Base-by-base conservation (phyloP, 2,797 vertebrate genomes). In the Halcyon leucocephala region DNA sequence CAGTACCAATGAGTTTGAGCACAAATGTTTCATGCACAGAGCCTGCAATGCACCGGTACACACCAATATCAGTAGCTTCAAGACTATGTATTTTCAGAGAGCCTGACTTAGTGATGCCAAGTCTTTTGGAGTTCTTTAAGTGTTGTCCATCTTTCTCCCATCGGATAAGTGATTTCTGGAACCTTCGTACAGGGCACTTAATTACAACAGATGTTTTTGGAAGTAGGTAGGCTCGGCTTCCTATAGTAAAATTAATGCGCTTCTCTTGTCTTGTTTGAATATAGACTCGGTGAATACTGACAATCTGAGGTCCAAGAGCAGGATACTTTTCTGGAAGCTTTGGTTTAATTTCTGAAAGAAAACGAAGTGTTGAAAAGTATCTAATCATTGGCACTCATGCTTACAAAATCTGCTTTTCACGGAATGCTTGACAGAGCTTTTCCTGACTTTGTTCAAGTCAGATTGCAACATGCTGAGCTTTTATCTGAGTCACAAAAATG, bases 201-300 rank as follows among this genome's bases (percentile, higher is more conserved):
- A 99, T 98, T 6, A 99, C 97, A 79, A 99, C 97, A 0, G 99
- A 99, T 6, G 99, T 99, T 95, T 98, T 98, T 33, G 99, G 99
- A 37, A 99, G 98, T 16, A 99, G 95, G 92, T 99, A 99, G 54
- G 99, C 99, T 15, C 98, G 98, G 82, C 98, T 98, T 2, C 99
- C 99, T 0, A 99, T n/a, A 1, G 98, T 99, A 91, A 99, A 98
- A 95, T 98, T 98, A 48, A 99, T 98, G 7, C 98, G 98, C 42
- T 98, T 99, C 96, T 99, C 99, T 64, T 98, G 98, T 48, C 97
- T 98, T 0, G 98, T 99, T 96, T 99, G 99, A 65, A 99, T 98
- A 74, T 99, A 99, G 91, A 99, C 98, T 39, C 98, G 94, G 60
- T 97, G 98, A 20, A 97, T 44, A 4, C 98, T 64, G 29, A 98